Evolutionary conservation across 1,140 invertebrate genomes (phyloP), one percentile per base, ranked within the genome.

Genomic region (Lucilia cuprina): DNA sequence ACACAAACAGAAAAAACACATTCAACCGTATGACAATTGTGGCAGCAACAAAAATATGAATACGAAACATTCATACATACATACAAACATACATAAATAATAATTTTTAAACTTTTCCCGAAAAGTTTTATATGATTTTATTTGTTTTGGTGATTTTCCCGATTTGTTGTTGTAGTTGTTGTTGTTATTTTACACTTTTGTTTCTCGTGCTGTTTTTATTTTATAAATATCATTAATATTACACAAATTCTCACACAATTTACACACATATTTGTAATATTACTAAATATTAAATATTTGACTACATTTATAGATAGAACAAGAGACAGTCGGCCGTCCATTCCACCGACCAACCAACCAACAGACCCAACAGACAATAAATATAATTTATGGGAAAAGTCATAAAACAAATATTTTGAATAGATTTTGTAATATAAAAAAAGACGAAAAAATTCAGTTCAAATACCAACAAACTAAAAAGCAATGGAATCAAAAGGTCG

Each of bases 71-170:
- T 10, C 13, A 49, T 1, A 55, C 13, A 55, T 55, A 10, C 13
- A 55, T 55, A 55, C 41, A 60, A n/a, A 60, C 55, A 60, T 60
- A 60, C 55, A 60, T 60, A 60, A 60, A 60, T 60, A 60, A 60
- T 70, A 70, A 70, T 21, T 70, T 70, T 70, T 70, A 21, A 70
- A 70, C n/a, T 19, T 70, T 70, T 70, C 21, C n/a, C 19, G 65
- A 25, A 70, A 70, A 12, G 50, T 17, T 17, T 17, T 55, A 14
- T 17, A 55, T 41, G 12, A 5, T 55, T 55, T 30, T 30, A 30
- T 30, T 55, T 55, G 12, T 55, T 55, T 55, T 55, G 9, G 12
- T 55, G 50, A 17, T 5, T 41, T 41, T 41, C 41, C 41, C 41
- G 41, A 41, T 8, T 30, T 30, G 25, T 30, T 2, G 25, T 30